Percentiles rank a stretch among this genome's conserved stretches.
Conservation (phyloP, 1,140 invertebrate genomes). For the Caenorhabditis remanei region DNA sequence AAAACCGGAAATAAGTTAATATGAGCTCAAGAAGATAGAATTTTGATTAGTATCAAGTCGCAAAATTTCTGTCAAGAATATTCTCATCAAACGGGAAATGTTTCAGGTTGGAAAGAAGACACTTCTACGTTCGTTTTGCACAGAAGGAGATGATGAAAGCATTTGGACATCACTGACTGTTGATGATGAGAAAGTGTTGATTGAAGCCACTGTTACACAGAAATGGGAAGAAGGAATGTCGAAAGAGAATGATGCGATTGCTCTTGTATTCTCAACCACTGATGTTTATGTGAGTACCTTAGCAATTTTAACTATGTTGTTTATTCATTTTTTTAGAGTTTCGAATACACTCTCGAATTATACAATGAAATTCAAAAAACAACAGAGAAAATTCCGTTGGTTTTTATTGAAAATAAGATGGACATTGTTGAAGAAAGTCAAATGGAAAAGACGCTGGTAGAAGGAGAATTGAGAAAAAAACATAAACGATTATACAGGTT, state of each 20-base stretch:
- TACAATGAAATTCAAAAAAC: slow-evolving; percentile 44
- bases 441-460: slow-evolving; percentile 39
- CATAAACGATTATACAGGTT: slow-evolving; percentile 54
- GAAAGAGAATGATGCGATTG: slow-evolving; percentile 42
- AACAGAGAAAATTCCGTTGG: slow-evolving; percentile 28
- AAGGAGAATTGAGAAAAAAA: slow-evolving; percentile 33
- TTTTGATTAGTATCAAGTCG: too few species aligned
- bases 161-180: slow-evolving; percentile 24
- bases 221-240: slow-evolving; percentile 51
- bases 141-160: slow-evolving; percentile 47
- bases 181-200: slow-evolving; percentile 36
- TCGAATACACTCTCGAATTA: slow-evolving; percentile 56
- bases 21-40: too few species aligned
- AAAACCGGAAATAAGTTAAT: too few species aligned
- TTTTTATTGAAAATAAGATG: slow-evolving; percentile 59
- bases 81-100: background rate
- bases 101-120: slow-evolving; percentile 53
- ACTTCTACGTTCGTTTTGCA: slow-evolving; percentile 51
- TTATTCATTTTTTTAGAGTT: slow-evolving; percentile 20
- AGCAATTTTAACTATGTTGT: background rate
- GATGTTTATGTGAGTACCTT: slow-evolving; percentile 42
- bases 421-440: slow-evolving; percentile 47
- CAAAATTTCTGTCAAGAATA: background rate
- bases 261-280: slow-evolving; percentile 54
- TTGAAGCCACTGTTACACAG: slow-evolving; percentile 5